phyloP scores from a whole-genome alignment of 2,113 vertebrate genomes.

The Pungitius pungitius region DNA sequence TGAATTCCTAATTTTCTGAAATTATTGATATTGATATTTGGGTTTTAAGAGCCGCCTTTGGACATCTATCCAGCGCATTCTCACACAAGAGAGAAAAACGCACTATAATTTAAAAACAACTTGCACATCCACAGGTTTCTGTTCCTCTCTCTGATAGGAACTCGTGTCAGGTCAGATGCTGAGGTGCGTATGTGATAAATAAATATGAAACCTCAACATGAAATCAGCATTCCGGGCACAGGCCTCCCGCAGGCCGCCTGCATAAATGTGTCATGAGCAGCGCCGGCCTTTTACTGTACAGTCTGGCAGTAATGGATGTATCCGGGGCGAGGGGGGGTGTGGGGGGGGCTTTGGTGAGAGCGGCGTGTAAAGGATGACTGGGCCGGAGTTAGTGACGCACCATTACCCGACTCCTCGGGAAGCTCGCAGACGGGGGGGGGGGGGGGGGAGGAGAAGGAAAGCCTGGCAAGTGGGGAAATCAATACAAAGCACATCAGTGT shows the following conservation, averaged over 20 bases:
- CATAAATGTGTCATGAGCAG: conserved; percentile 67
- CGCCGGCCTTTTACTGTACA: conserved; percentile 34
- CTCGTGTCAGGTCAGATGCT: background rate
- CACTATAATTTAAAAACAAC: too few species aligned
- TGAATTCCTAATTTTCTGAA: too few species aligned
- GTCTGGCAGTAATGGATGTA: conserved; percentile 64
- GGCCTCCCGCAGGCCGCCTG: conserved; percentile 48
- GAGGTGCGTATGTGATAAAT: too few species aligned
- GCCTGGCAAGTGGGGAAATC: conserved; percentile 42
- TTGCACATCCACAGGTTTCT: background rate
- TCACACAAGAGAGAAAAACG: too few species aligned
- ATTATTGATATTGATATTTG: too few species aligned
- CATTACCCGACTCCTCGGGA: conserved; percentile 66
- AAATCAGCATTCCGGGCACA: conserved; percentile 53
- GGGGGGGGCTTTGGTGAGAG: conserved; percentile 57
- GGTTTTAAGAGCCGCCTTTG: too few species aligned
- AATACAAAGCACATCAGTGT: conserved; percentile 49
- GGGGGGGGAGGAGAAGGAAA: conserved; percentile 43
- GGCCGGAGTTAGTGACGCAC: conserved; percentile 62
- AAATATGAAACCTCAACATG: conserved; percentile 35
- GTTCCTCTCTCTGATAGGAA: background rate
- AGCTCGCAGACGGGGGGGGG: conserved; percentile 29
- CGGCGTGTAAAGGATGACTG: conserved; percentile 68
- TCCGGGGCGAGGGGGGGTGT: conserved; percentile 56
- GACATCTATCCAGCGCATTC: too few species aligned